A percentile compares a stretch with the other conserved stretches of the same genome.
Conservation (phyloP, 2,888 invertebrate genomes). For the Rhopalosiphum nymphaeae region DNA sequence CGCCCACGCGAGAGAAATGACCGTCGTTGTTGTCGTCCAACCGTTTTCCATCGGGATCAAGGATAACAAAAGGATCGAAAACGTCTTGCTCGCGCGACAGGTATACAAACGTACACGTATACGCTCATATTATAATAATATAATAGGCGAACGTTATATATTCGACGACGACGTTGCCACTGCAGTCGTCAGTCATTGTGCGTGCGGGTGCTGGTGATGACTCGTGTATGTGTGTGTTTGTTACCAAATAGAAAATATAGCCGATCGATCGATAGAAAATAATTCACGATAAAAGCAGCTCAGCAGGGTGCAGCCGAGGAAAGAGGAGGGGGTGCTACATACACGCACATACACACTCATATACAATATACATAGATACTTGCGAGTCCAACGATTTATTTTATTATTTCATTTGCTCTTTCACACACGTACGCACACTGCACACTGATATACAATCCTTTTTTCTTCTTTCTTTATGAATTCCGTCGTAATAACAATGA, state of each 20-base stretch:
- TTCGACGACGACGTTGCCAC: conserved; percentile 4
- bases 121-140: neutral
- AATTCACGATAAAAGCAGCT: conserved; percentile 43
- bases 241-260: conserved; percentile 27
- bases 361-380: neutral
- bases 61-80: neutral
- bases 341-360: neutral
- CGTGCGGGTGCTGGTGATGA: neutral
- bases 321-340: neutral
- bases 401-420: conserved; percentile 12
- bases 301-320: neutral
- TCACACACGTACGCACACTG: conserved; percentile 3
- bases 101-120: neutral
- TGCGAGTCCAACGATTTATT: neutral
- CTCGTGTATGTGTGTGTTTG: neutral
- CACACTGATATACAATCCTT: conserved; percentile 1
- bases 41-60: neutral
- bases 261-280: conserved; percentile 48
- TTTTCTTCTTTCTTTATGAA: neutral
- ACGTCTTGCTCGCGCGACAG: conserved; percentile 9
- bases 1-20: neutral
- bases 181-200: conserved; percentile 7
- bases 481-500: conserved; percentile 13
- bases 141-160: neutral
- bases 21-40: neutral